phyloP scores from a whole-genome alignment of 1,140 invertebrate genomes.

The Lethocerus indicus region DNA sequence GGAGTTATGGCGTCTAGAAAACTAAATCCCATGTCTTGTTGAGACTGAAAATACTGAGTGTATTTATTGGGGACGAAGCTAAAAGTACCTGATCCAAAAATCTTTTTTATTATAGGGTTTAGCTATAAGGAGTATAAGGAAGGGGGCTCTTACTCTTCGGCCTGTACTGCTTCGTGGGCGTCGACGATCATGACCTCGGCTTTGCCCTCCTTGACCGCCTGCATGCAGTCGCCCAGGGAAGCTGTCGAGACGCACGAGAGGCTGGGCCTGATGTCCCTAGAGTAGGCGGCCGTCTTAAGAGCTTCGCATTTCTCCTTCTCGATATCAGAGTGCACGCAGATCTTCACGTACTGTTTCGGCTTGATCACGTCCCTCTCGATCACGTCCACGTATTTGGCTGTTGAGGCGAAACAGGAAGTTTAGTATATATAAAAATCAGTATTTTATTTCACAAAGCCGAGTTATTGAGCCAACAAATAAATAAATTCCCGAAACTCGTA shows the following conservation, averaged over 20 bases:
- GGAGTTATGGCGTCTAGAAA: too few species aligned
- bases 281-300: conserved; percentile 45
- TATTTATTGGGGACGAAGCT: too few species aligned
- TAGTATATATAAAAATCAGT: neutral
- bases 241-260: conserved; percentile 35
- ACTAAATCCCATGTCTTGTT: too few species aligned
- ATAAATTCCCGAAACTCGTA: too few species aligned
- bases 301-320: conserved; percentile 46
- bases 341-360: conserved; percentile 31
- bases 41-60: too few species aligned
- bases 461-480: too few species aligned
- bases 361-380: conserved; percentile 48
- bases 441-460: too few species aligned
- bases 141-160: conserved; percentile 25
- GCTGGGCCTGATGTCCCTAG: conserved; percentile 49
- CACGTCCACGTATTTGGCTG: conserved; percentile 55
- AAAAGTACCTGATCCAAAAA: too few species aligned
- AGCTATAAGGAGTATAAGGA: neutral
- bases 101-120: neutral
- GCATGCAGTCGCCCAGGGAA: conserved; percentile 47
- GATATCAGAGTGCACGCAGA: conserved; percentile 42
- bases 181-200: conserved; percentile 45
- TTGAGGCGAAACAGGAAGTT: conserved; percentile 14
- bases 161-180: conserved; percentile 36
- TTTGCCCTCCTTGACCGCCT: conserved; percentile 37